Percentiles rank a stretch among this genome's conserved stretches.
phyloP scores from a whole-genome alignment of 2,888 invertebrate genomes.

The Pammene fasciana region DNA sequence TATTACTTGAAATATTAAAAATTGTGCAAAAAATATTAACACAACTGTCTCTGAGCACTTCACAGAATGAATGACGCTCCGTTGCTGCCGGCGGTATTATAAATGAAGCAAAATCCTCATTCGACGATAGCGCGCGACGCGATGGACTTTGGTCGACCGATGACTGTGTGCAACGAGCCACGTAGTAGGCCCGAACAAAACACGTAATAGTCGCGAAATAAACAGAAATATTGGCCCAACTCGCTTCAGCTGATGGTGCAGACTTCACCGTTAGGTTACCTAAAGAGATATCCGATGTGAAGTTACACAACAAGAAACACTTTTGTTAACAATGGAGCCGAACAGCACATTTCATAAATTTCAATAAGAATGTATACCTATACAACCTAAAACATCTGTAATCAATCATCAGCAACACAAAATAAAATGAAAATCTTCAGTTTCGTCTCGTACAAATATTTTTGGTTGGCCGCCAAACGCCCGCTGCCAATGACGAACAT shows the following conservation, averaged over 20 bases:
- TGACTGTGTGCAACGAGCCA: constrained; percentile 43
- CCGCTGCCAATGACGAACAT: constrained; percentile 62
- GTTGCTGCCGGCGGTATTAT: constrained; percentile 36
- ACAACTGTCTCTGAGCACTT: constrained; percentile 29
- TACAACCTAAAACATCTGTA: constrained; percentile 7
- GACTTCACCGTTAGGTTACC: constrained; percentile 25
- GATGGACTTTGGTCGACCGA: constrained; percentile 46
- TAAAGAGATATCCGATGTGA: constrained; percentile 22
- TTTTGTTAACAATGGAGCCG: constrained; percentile 1
- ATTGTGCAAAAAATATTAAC: constrained; percentile 14
- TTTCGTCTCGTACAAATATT: constrained; percentile 43
- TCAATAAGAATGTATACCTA: constrained; percentile 4
- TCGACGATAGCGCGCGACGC: constrained; percentile 29
- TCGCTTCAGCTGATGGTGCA: constrained; percentile 3
- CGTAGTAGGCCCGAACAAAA: constrained; percentile 42
- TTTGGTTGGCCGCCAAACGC: constrained; percentile 62
- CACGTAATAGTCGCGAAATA: constrained; percentile 43
- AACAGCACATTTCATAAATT: neutral
- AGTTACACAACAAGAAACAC: constrained; percentile 33
- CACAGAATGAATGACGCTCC: constrained; percentile 35
- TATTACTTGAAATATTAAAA: constrained; percentile 15
- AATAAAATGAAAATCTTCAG: neutral
- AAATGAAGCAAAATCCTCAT: constrained; percentile 32
- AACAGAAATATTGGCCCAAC: constrained; percentile 11
- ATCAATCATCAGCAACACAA: too few species aligned